Percentiles rank a stretch among this genome's conserved stretches.
These are phyloP conservation scores for Noctilio leporinus DNA, from an alignment of 2,113 vertebrate genomes.

Conservation along the genomic window DNA sequence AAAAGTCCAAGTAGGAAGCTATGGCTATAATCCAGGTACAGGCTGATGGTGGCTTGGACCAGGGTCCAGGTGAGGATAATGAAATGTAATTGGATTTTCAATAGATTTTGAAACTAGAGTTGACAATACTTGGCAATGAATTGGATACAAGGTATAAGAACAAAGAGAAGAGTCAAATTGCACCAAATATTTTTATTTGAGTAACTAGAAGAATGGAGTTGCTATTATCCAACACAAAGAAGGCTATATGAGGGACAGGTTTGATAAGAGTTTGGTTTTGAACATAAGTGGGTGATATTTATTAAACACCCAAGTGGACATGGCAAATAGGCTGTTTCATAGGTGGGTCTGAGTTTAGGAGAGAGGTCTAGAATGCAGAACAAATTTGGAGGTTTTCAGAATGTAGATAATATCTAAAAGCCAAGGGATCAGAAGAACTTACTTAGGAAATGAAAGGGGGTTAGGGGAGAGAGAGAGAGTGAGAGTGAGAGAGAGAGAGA, in stretches of 20 bases:
- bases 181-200: not conserved
- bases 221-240: not conserved
- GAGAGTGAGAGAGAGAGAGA: not conserved
- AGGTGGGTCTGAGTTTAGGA: not conserved
- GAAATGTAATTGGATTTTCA: not conserved
- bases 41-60: not conserved
- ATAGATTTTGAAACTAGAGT: not conserved
- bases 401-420: constrained; percentile 11
- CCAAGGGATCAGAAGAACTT: not conserved
- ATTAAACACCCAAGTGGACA: not conserved
- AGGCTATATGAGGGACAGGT: not conserved
- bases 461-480: not conserved
- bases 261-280: not conserved
- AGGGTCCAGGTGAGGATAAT: not conserved
- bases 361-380: not conserved
- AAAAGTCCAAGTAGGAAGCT: not conserved
- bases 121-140: not conserved
- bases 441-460: not conserved
- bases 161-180: not conserved
- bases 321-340: not conserved
- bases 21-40: not conserved
- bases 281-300: not conserved
- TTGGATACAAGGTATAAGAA: not conserved
- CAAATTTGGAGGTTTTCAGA: not conserved
- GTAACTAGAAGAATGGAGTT: not conserved